Base-by-base conservation (phyloP, 2,888 invertebrate genomes). In the Phalera bucephala region DNA sequence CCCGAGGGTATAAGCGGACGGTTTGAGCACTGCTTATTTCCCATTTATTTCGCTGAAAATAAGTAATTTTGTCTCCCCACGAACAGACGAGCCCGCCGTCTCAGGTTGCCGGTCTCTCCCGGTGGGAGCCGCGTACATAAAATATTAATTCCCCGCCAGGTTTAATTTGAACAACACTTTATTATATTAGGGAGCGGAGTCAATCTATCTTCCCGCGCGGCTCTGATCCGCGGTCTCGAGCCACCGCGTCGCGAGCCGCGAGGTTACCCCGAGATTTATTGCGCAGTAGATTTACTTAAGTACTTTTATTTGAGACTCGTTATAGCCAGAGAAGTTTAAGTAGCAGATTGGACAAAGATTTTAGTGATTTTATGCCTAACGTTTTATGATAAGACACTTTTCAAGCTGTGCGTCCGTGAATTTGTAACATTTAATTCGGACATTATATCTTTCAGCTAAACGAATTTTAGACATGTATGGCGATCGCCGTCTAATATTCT, bases 191-290 rank as follows among this genome's bases (percentile, higher is more conserved):
- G 31, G 17, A 17, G 26, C 28, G 14, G 25, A 23, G 14, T 32
- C 50, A 45, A 73, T 72, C 59, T 64, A 53, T 72, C 76, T 64
- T 57, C 41, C 47, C 45, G 63, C 56, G 17, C n/a, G n/a, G n/a
- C n/a, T 17, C 62, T 44, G 43, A 51, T 55, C 48, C 45, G 45
- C 52, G n/a, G n/a, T n/a, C n/a, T n/a, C n/a, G n/a, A n/a, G n/a
- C n/a, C n/a, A n/a, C n/a, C n/a, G n/a, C n/a, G n/a, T n/a, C n/a
- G n/a, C n/a, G n/a, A n/a, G n/a, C n/a, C n/a, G n/a, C n/a, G n/a
- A n/a, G n/a, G n/a, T n/a, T 52, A 52, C 25, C 25, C 30, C 12
- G 34, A 63, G 77, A 79, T 79, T 77, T 78, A 76, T 76, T 71
- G 57, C 64, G 51, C 46, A 50, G 52, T 64, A 60, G 70, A 72